Percentiles rank a stretch among this genome's conserved stretches.
Evolutionary conservation across 2,888 invertebrate genomes (phyloP).

Genomic region (Leptopilina syphax): DNA sequence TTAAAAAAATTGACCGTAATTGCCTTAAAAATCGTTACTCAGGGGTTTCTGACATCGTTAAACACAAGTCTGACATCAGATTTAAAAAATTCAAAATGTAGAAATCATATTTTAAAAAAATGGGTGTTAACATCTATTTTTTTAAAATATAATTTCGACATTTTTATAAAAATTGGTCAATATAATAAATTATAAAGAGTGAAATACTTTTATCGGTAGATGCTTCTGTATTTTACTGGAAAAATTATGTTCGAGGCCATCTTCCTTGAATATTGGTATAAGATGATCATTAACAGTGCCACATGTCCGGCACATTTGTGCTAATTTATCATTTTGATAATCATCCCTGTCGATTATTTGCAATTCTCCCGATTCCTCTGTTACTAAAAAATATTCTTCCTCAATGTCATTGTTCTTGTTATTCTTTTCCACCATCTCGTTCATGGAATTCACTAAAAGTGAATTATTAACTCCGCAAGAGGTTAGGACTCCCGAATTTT

Average conservation of each 20-base stretch:
- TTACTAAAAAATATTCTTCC: conserved; percentile 57
- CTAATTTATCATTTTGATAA: conserved; percentile 50
- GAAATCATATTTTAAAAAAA: too few species aligned
- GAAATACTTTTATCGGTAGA: conserved; percentile 81
- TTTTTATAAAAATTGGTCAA: too few species aligned
- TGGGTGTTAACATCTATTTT: too few species aligned
- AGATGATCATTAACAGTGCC: conserved; percentile 78
- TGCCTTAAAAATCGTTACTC: too few species aligned
- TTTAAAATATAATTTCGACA: too few species aligned
- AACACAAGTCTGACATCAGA: too few species aligned
- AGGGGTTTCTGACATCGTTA: too few species aligned
- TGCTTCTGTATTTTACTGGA: conserved; percentile 82
- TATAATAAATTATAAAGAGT: not conserved
- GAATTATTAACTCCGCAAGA: conserved; percentile 51
- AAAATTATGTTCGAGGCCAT: conserved; percentile 81
- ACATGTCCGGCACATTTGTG: conserved; percentile 79
- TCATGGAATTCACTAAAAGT: conserved; percentile 53
- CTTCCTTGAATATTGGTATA: conserved; percentile 82
- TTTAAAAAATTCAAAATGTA: too few species aligned
- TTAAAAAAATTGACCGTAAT: too few species aligned
- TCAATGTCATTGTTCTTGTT: conserved; percentile 51
- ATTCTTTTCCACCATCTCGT: conserved; percentile 56
- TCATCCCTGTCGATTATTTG: conserved; percentile 31
- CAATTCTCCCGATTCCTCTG: conserved; percentile 44
- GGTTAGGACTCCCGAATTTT: conserved; percentile 56